Conservation (phyloP, 2,797 vertebrate species). For the Aphelocoma californica region DNA sequence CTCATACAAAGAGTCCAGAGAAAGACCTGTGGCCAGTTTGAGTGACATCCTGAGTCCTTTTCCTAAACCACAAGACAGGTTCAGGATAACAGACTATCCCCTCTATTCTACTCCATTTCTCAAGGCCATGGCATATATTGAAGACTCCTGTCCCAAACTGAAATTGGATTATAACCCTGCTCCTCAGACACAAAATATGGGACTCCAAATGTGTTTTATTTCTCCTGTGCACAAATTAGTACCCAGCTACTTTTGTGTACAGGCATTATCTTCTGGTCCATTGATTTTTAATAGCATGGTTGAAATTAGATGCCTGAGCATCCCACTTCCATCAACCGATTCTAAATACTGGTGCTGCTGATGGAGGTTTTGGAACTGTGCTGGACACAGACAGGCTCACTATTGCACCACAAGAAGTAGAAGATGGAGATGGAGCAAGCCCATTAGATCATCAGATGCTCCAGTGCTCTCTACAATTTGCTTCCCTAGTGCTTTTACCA, state of each 20-base stretch:
- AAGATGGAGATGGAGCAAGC: not conserved
- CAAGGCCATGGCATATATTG: not conserved
- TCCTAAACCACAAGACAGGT: not conserved
- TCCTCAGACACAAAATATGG: not conserved
- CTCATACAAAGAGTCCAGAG: not conserved
- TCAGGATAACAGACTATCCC: not conserved
- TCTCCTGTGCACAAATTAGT: not conserved
- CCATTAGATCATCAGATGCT: not conserved
- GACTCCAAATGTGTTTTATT: not conserved
- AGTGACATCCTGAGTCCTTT: not conserved
- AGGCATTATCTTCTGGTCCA: slow-evolving; percentile 4
- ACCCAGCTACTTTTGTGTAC: not conserved
- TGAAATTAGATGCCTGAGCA: not conserved
- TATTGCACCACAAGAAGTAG: not conserved
- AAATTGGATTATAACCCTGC: not conserved
- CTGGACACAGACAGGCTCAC: not conserved
- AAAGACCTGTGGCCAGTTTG: not conserved
- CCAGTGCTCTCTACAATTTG: not conserved
- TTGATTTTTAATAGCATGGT: slow-evolving; percentile 25
- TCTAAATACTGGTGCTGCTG: not conserved
- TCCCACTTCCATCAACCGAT: not conserved
- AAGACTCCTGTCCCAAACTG: not conserved
- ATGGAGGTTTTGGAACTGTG: not conserved
- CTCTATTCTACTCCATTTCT: not conserved
- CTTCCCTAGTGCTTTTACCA: not conserved